phyloP scores from a whole-genome alignment of 2,113 vertebrate species.

The Oryzias celebensis region DNA sequence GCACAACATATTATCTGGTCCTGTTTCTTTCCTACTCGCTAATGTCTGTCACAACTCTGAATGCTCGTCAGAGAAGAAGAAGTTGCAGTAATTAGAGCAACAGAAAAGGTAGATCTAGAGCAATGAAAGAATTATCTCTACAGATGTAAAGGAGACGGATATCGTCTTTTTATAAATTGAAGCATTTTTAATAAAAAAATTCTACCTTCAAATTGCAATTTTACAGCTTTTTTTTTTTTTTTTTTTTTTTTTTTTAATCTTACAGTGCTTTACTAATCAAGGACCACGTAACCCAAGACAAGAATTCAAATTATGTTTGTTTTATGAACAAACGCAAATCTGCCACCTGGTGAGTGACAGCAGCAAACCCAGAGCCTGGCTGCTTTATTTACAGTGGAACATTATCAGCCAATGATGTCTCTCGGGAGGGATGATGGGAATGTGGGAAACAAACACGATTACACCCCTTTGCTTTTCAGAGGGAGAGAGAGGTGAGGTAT shows the following conservation, averaged over 20 bases:
- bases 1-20: constrained; percentile 26
- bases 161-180: constrained; percentile 26
- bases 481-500: constrained; percentile 44
- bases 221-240: constrained; percentile 17
- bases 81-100: constrained; percentile 35
- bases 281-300: constrained; percentile 45
- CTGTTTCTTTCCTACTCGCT: constrained; percentile 25
- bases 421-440: constrained; percentile 60
- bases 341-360: constrained; percentile 49
- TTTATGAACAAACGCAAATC: constrained; percentile 42
- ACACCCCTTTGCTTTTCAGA: constrained; percentile 58
- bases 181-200: constrained; percentile 29
- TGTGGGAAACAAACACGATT: constrained; percentile 72
- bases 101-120: constrained; percentile 19
- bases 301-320: constrained; percentile 34
- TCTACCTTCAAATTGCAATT: constrained; percentile 27
- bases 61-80: constrained; percentile 29
- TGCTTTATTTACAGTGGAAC: constrained; percentile 71
- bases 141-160: constrained; percentile 29
- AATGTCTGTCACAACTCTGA: constrained; percentile 34
- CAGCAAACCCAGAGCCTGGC: constrained; percentile 38
- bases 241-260: constrained; percentile 35
- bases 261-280: constrained; percentile 36
- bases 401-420: constrained; percentile 61
- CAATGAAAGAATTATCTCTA: constrained; percentile 30